phyloP scores from a whole-genome alignment of 30 jellyfish, hydroid and myxozoan genomes.

The Hydra vulgaris region DNA sequence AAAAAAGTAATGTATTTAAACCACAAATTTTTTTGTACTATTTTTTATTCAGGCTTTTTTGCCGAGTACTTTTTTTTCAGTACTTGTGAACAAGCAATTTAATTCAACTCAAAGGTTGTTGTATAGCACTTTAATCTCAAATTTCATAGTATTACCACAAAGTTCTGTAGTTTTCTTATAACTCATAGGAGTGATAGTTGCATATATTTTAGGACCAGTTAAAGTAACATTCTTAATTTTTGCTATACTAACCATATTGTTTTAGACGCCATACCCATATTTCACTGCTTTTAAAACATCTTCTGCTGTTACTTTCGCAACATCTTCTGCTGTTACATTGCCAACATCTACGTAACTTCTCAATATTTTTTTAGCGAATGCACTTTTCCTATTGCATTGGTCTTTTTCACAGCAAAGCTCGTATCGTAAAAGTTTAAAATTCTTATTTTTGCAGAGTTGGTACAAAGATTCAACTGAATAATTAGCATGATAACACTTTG shows the following conservation, averaged over 20 bases:
- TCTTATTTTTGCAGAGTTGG: too few relatives aligned
- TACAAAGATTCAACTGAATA: too few relatives aligned
- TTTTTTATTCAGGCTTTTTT: neutral
- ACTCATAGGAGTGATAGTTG: conserved; percentile 3
- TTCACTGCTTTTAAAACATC: conserved; percentile 1
- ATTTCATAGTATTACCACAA: conserved; percentile 1
- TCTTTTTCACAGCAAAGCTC: too few relatives aligned
- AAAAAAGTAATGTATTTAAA: neutral
- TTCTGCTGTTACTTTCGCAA: too few relatives aligned
- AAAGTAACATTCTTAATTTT: too few relatives aligned
- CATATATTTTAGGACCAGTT: neutral
- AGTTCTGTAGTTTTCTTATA: neutral
- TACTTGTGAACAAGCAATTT: conserved; percentile 1
- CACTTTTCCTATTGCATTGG: too few relatives aligned
- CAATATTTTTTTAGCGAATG: too few relatives aligned
- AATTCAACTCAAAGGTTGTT: conserved; percentile 1
- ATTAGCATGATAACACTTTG: neutral
- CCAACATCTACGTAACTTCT: too few relatives aligned
- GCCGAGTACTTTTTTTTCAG: neutral
- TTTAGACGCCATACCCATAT: neutral
- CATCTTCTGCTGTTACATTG: too few relatives aligned
- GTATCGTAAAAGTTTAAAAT: conserved; percentile 1
- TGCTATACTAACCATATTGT: conserved; percentile 5
- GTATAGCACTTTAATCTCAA: neutral
- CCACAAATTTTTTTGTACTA: neutral